phyloP scores from a whole-genome alignment of 2,113 vertebrate species.

The Ictalurus punctatus region DNA sequence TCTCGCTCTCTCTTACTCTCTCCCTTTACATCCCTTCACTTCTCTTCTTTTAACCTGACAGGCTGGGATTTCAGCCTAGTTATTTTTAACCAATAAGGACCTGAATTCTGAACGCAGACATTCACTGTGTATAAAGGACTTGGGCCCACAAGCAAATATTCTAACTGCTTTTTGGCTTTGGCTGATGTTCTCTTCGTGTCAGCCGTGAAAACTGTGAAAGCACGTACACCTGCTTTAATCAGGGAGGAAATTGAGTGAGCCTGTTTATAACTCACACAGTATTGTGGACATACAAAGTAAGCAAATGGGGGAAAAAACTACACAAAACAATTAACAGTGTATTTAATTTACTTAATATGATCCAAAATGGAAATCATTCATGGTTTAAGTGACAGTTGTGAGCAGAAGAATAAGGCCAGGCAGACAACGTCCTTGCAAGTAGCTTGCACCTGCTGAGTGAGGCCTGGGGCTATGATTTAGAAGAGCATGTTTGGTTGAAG shows the following conservation, averaged over 20 bases:
- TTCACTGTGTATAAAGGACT: not conserved
- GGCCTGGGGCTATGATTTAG: conserved; percentile 67
- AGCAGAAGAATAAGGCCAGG: conserved; percentile 20
- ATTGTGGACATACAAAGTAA: not conserved
- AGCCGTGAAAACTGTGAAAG: not conserved
- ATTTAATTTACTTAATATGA: conserved; percentile 26
- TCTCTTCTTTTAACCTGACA: conserved; percentile 59
- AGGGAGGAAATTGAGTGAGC: not conserved
- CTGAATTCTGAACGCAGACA: conserved; percentile 20
- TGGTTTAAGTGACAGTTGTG: conserved; percentile 22
- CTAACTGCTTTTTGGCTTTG: not conserved
- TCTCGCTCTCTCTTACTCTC: not conserved
- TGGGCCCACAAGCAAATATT: not conserved
- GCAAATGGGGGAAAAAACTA: not conserved
- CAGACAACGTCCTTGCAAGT: conserved; percentile 39
- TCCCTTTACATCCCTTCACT: conserved; percentile 66
- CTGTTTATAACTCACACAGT: conserved; percentile 15
- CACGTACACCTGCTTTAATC: not conserved
- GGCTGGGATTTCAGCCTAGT: conserved; percentile 68
- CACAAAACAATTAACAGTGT: not conserved
- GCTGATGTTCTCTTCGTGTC: not conserved
- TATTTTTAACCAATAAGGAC: conserved; percentile 51
- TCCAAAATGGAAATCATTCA: conserved; percentile 41
- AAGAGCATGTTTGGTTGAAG: conserved; percentile 58
- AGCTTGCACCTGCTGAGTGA: conserved; percentile 55